Evolutionary conservation across 2,113 vertebrate genomes (phyloP).

Genomic region (Orthonyx spaldingii): DNA sequence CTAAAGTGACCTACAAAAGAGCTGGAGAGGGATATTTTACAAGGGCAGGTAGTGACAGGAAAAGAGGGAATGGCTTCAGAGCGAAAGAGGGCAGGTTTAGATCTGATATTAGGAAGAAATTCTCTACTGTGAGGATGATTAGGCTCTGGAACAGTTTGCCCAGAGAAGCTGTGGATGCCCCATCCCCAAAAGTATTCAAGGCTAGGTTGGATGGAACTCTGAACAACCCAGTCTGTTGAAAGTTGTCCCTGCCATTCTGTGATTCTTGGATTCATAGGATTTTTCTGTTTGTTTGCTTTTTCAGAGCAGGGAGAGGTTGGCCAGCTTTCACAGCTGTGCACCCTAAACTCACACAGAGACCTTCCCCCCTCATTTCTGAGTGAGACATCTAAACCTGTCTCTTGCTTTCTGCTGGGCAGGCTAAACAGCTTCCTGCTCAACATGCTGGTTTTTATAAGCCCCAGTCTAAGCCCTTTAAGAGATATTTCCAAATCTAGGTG

Average conservation of each 20-base stretch:
- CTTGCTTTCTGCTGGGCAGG: not conserved
- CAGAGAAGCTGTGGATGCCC: not conserved
- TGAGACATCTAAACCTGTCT: not conserved
- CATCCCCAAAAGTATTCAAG: not conserved
- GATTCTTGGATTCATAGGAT: not conserved
- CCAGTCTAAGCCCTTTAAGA: not conserved
- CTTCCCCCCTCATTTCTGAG: not conserved
- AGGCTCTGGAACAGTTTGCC: not conserved
- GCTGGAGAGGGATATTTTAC: not conserved
- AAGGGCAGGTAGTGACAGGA: no score
- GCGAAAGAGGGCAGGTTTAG: not conserved
- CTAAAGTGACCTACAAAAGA: not conserved
- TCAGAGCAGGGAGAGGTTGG: not conserved
- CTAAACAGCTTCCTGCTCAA: not conserved
- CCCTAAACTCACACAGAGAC: not conserved
- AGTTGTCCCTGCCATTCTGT: not conserved
- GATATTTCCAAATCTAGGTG: not conserved
- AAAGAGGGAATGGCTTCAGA: not conserved
- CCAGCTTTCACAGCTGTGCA: not conserved
- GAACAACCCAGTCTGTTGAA: not conserved
- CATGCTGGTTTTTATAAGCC: not conserved
- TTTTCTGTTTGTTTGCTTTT: not conserved
- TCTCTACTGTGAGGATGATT: not conserved
- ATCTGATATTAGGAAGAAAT: not conserved
- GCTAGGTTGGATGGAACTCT: not conserved